phyloP scores from a whole-genome alignment of 2,797 vertebrate genomes.

The Picus viridis region DNA sequence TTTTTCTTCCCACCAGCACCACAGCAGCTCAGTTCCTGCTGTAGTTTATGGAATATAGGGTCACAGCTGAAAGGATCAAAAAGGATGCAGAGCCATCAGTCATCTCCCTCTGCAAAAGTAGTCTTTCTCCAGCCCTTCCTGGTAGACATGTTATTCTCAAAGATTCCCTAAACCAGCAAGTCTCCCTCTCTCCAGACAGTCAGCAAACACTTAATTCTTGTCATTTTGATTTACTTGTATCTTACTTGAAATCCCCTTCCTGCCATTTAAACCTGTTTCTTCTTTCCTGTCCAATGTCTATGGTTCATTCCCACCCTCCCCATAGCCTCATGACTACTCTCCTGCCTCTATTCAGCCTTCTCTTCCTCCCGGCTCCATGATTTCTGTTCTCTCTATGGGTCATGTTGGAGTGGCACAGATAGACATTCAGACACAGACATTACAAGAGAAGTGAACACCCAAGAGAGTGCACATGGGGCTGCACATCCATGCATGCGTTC shows the following conservation, averaged over 20 bases:
- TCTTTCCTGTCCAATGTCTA: slow-evolving; percentile 27
- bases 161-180: slow-evolving; percentile 10
- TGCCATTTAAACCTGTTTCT: slow-evolving; percentile 40
- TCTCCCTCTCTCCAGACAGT: background rate
- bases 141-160: background rate
- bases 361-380: background rate
- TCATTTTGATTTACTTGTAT: slow-evolving; percentile 46
- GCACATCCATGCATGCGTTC: background rate
- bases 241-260: slow-evolving; percentile 42
- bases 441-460: background rate
- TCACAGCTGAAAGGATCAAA: slow-evolving; percentile 44
- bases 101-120: slow-evolving; percentile 4
- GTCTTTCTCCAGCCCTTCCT: slow-evolving; percentile 2
- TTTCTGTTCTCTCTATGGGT: background rate
- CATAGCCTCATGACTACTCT: background rate
- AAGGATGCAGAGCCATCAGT: background rate
- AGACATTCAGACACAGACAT: background rate
- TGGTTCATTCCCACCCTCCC: background rate
- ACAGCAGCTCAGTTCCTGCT: background rate
- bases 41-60: background rate
- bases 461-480: background rate
- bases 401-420: background rate
- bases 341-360: background rate
- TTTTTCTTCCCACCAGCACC: slow-evolving; percentile 8
- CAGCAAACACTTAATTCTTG: slow-evolving; percentile 63